Percentiles rank a stretch among this genome's conserved stretches.
Evolutionary conservation across 2,113 vertebrate genomes (phyloP).

Genomic region (Microcebus griseorufus): DNA sequence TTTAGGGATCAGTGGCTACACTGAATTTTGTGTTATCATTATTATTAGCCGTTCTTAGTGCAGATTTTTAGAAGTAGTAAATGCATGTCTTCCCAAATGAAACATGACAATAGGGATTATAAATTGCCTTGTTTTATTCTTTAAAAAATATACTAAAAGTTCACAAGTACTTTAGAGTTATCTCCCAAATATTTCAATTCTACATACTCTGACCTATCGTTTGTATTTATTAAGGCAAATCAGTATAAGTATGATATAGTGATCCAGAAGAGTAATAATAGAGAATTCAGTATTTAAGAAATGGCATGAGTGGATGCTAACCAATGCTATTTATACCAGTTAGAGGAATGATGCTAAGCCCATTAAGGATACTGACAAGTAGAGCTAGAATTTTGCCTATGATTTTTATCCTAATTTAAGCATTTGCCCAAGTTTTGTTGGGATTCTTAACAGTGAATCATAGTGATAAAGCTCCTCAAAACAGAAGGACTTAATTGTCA

Average conservation of each 20-base stretch:
- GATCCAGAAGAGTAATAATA: not conserved
- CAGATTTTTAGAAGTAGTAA: constrained; percentile 31
- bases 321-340: not conserved
- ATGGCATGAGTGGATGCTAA: not conserved
- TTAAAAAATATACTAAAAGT: constrained; percentile 15
- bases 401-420: constrained; percentile 9
- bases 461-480: not conserved
- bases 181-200: not conserved
- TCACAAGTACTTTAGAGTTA: not conserved
- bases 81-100: constrained; percentile 9
- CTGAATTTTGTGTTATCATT: not conserved
- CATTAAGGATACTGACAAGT: not conserved
- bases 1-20: not conserved
- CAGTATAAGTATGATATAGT: not conserved
- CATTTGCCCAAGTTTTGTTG: not conserved
- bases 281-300: not conserved
- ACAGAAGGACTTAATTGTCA: not conserved
- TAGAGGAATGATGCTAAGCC: not conserved
- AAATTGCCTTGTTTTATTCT: not conserved
- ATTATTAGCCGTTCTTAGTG: not conserved
- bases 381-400: not conserved
- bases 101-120: not conserved
- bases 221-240: constrained; percentile 1
- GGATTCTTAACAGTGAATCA: not conserved
- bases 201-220: not conserved